Evolutionary conservation across 2,797 vertebrate genomes (phyloP).

Genomic region (Tinamus major): DNA sequence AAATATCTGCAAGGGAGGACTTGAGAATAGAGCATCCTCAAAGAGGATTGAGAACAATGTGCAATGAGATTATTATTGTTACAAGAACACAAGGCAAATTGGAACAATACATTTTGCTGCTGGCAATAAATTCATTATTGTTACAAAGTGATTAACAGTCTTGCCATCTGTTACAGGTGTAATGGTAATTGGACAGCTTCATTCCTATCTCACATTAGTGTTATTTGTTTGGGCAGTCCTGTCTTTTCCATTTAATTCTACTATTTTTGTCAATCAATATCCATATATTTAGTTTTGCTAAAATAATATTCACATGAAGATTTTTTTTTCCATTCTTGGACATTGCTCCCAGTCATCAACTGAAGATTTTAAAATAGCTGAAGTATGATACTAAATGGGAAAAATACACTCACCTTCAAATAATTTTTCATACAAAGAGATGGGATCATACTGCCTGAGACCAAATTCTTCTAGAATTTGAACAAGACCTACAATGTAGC

Average conservation of each 20-base stretch:
- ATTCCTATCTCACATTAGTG: neutral
- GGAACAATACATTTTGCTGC: neutral
- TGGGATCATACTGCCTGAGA: neutral
- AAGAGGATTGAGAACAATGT: neutral
- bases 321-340: neutral
- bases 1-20: neutral
- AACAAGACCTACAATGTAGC: neutral
- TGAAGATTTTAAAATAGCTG: neutral
- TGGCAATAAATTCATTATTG: neutral
- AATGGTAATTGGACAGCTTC: neutral
- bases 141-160: neutral
- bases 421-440: neutral
- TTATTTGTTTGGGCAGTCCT: neutral
- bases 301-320: neutral
- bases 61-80: neutral
- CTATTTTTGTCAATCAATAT: neutral
- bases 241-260: neutral
- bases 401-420: neutral
- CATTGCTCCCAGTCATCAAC: neutral
- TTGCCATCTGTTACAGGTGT: conserved; percentile 2
- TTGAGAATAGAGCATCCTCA: neutral
- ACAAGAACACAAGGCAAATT: neutral
- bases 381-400: neutral
- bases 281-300: neutral
- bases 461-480: neutral